Evolutionary conservation across 2,888 invertebrate species (phyloP).

Genomic region (Hirudinaria manillensis): DNA sequence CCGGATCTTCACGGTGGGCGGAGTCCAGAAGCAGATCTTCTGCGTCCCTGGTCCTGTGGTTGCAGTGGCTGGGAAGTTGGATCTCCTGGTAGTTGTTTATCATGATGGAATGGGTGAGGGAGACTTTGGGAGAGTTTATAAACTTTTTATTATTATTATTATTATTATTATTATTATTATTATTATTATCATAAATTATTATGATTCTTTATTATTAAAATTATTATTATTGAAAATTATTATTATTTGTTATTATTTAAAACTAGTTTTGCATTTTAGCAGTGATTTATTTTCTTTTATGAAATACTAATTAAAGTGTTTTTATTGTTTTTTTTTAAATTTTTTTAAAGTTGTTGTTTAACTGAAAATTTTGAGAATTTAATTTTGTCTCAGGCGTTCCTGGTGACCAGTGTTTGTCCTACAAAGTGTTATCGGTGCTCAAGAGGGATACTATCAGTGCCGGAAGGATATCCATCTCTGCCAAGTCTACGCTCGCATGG

Average conservation of each 20-base stretch:
- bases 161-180: neutral
- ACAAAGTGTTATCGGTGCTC: constrained; percentile 45
- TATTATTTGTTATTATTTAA: too few species aligned
- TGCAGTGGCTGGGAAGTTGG: constrained; percentile 62
- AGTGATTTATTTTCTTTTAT: neutral
- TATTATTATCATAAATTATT: too few species aligned
- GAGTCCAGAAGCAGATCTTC: constrained; percentile 75
- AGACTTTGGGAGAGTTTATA: neutral
- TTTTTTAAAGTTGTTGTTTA: neutral
- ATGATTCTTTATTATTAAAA: too few species aligned
- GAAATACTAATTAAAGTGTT: neutral
- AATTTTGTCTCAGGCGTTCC: constrained; percentile 46
- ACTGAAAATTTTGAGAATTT: neutral
- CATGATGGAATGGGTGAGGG: constrained; percentile 61
- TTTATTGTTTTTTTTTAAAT: neutral
- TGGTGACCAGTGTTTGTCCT: constrained; percentile 53
- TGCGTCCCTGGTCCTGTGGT: constrained; percentile 70
- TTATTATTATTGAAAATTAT: too few species aligned
- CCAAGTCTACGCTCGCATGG: constrained; percentile 52
- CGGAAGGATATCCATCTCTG: constrained; percentile 50
- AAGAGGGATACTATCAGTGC: constrained; percentile 41
- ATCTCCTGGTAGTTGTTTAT: constrained; percentile 63
- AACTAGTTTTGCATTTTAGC: neutral
- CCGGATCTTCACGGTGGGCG: constrained; percentile 76
- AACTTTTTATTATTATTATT: neutral